phyloP scores from a whole-genome alignment of 2,797 vertebrate species.

The Thripadectes ignobilis region DNA sequence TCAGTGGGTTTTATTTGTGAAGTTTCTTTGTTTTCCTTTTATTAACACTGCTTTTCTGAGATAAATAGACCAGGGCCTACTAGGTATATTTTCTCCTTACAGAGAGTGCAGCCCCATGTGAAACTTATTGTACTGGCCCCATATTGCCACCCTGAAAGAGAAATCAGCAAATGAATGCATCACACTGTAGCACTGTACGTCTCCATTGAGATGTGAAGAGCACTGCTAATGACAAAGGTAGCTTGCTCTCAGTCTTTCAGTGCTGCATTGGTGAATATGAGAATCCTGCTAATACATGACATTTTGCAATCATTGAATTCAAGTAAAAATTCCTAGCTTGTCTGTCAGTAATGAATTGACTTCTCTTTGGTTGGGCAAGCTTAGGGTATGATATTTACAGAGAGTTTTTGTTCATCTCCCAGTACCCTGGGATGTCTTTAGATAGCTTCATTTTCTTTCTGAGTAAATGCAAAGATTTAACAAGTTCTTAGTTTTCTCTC shows the following conservation, averaged over 20 bases:
- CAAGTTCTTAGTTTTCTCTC: neutral
- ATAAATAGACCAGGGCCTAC: neutral
- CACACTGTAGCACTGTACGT: accelerated
- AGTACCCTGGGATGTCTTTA: neutral
- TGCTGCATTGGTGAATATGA: neutral
- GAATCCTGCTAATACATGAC: neutral
- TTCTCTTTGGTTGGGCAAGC: neutral
- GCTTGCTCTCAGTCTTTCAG: neutral
- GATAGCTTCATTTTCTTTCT: neutral
- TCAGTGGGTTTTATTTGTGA: neutral
- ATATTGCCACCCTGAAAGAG: neutral
- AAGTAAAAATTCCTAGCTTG: neutral
- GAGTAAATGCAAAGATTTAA: neutral
- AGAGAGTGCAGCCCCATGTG: neutral
- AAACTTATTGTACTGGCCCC: neutral
- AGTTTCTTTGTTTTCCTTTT: neutral
- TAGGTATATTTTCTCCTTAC: neutral
- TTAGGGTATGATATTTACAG: neutral
- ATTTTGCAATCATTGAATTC: neutral
- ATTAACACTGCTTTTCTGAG: neutral
- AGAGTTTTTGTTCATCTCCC: neutral
- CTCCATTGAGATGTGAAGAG: neutral
- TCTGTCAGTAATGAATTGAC: neutral
- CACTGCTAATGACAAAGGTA: neutral
- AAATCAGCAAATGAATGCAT: neutral